A percentile compares a stretch with the other conserved stretches of the same genome.
phyloP scores from a whole-genome alignment of 2,113 vertebrate species.

The Callithrix jacchus region DNA sequence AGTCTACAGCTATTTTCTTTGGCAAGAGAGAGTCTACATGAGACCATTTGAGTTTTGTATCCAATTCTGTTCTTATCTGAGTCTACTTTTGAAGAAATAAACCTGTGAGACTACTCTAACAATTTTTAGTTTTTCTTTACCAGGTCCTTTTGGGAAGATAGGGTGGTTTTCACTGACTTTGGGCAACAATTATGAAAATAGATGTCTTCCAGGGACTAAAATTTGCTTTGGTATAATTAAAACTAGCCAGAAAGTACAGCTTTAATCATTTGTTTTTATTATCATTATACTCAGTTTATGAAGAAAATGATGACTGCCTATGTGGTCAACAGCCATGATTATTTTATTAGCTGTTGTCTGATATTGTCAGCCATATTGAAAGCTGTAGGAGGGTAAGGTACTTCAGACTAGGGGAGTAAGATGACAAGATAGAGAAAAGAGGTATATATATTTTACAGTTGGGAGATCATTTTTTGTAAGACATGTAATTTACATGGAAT shows the following conservation, averaged over 20 bases:
- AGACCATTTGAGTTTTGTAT: not conserved
- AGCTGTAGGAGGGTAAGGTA: not conserved
- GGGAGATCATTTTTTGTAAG: slow-evolving; percentile 8
- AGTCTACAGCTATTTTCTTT: not conserved
- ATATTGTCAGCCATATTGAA: not conserved
- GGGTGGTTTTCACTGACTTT: not conserved
- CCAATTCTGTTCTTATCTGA: not conserved
- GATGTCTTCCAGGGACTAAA: not conserved
- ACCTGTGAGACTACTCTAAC: not conserved
- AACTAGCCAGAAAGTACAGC: not conserved
- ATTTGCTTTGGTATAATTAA: slow-evolving; percentile 50
- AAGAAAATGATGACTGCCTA: not conserved
- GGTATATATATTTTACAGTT: not conserved
- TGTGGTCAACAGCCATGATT: not conserved
- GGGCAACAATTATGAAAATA: not conserved
- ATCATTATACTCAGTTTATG: not conserved
- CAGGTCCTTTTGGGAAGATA: not conserved
- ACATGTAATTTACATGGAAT: not conserved
- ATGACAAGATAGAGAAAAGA: slow-evolving; percentile 12
- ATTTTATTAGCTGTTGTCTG: not conserved
- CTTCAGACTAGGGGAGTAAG: not conserved
- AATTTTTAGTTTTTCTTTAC: not conserved
- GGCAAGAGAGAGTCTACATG: not conserved
- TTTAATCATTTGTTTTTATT: slow-evolving; percentile 38
- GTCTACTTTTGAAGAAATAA: not conserved